These are phyloP conservation scores for Eugnorisma glareosa DNA, from an alignment of 2,888 invertebrate genomes.

Conservation along the genomic window DNA sequence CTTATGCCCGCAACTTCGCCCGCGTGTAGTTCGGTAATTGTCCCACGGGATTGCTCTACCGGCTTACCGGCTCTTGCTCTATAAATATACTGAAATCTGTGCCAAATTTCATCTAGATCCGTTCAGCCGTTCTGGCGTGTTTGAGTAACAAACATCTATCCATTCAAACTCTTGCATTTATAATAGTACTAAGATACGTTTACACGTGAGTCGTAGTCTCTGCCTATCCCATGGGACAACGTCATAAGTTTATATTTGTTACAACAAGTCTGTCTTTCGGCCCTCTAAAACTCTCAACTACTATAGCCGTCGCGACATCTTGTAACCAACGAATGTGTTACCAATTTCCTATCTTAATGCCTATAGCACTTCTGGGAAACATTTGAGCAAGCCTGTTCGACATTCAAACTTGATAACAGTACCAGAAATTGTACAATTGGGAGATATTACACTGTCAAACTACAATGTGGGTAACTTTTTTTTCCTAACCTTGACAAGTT, in stretches of 20 bases:
- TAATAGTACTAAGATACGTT: too few species aligned
- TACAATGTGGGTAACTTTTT: background rate
- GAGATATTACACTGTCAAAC: constrained; percentile 38
- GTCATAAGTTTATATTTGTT: background rate
- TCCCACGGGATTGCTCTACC: too few species aligned
- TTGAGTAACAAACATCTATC: too few species aligned
- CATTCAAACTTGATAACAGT: constrained; percentile 23
- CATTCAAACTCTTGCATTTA: too few species aligned
- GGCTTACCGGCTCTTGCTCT: too few species aligned
- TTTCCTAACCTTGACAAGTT: background rate
- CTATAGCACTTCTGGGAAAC: constrained; percentile 41
- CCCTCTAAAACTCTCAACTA: background rate
- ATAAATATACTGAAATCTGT: too few species aligned
- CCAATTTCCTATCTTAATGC: constrained; percentile 25
- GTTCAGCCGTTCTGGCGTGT: too few species aligned
- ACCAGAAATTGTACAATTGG: constrained; percentile 30
- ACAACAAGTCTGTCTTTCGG: background rate
- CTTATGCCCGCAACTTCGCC: too few species aligned
- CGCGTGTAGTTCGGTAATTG: too few species aligned
- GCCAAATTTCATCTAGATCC: too few species aligned
- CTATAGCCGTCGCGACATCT: constrained; percentile 3
- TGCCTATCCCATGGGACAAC: background rate
- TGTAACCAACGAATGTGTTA: constrained; percentile 18
- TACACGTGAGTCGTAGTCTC: too few species aligned
- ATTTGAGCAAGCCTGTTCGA: constrained; percentile 30